Evolutionary conservation across 2,113 vertebrate genomes (phyloP).

Genomic region (Charadrius vociferus): DNA sequence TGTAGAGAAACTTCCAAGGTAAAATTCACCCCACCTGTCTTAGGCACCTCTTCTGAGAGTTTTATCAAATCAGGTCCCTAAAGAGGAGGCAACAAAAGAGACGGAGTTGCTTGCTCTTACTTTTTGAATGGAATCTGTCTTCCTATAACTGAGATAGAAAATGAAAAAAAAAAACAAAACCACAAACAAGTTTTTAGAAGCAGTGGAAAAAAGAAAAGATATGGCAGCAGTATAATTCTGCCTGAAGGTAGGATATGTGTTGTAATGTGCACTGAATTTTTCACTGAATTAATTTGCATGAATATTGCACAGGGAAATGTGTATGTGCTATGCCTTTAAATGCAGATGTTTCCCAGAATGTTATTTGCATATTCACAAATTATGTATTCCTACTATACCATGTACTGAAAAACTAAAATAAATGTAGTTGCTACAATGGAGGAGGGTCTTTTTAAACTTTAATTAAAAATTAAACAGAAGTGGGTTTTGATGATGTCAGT

Average conservation of each 20-base stretch:
- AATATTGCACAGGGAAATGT: slow-evolving; percentile 25
- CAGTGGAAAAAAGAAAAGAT: not conserved
- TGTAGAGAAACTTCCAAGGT: not conserved
- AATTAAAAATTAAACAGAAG: slow-evolving; percentile 28
- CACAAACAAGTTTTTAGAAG: not conserved
- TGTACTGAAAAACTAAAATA: slow-evolving; percentile 27
- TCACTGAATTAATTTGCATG: slow-evolving; percentile 56
- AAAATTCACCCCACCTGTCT: not conserved
- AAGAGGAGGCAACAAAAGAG: not conserved
- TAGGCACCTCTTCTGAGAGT: not conserved
- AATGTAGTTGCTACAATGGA: not conserved
- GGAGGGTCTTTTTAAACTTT: slow-evolving; percentile 2
- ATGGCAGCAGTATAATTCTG: slow-evolving; percentile 24
- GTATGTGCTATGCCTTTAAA: slow-evolving; percentile 50
- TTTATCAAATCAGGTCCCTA: not conserved
- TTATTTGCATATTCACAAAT: slow-evolving; percentile 33
- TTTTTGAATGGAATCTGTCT: not conserved
- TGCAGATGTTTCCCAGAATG: not conserved
- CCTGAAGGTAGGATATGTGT: slow-evolving; percentile 33
- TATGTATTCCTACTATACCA: not conserved
- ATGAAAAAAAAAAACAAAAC: not conserved
- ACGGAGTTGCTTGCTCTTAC: not conserved
- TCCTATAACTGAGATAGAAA: not conserved
- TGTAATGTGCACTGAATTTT: slow-evolving; percentile 45
- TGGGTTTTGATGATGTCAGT: slow-evolving; percentile 30